phyloP scores from a whole-genome alignment of 2,888 invertebrate species.

The Linnaemya vulpina region DNA sequence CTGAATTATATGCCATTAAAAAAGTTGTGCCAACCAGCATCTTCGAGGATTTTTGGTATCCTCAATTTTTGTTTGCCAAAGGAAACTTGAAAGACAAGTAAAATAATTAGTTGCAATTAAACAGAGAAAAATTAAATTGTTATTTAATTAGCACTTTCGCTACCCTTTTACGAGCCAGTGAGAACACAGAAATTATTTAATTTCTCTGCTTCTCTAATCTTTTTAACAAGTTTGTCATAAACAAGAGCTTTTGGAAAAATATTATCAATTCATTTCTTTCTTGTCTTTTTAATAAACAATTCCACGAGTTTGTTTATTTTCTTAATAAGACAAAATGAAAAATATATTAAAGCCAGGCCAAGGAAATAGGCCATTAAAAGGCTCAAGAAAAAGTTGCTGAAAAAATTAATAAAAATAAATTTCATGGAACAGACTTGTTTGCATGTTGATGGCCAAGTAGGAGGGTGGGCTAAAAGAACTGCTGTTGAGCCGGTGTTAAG shows the following conservation, averaged over 20 bases:
- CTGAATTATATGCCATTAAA: neutral
- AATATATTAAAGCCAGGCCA: neutral
- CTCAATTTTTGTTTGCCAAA: neutral
- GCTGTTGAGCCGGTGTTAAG: neutral
- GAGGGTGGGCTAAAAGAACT: neutral
- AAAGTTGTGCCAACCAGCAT: neutral
- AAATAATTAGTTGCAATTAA: neutral
- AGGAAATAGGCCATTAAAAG: neutral
- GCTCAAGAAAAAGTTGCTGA: neutral
- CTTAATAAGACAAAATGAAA: neutral
- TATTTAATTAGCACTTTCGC: neutral
- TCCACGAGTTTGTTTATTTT: neutral
- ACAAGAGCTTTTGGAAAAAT: neutral
- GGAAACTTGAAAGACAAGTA: neutral
- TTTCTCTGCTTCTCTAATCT: neutral
- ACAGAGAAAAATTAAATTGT: neutral
- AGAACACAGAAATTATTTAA: neutral
- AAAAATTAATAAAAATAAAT: neutral
- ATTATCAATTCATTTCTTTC: neutral
- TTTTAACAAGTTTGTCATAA: neutral
- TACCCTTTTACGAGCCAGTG: neutral
- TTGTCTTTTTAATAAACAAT: neutral
- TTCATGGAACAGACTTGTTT: conserved; percentile 16
- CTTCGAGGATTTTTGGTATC: neutral
- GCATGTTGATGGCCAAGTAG: conserved; percentile 31